Conservation (phyloP, 2,113 vertebrate species). For the Leucosticte australis region DNA sequence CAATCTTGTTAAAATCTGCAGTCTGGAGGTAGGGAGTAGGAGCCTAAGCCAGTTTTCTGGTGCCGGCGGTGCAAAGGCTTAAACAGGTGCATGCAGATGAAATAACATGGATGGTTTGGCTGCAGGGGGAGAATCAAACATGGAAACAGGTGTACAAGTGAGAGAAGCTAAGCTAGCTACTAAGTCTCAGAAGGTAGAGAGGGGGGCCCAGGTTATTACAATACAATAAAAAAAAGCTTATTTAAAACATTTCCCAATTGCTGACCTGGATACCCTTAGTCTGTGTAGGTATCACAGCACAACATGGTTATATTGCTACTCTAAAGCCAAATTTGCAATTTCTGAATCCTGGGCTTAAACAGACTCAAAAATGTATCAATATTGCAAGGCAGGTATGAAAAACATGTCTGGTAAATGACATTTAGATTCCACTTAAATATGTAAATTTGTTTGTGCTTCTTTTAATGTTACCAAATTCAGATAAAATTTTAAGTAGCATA, state of each 20-base stretch:
- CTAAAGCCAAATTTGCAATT: neutral
- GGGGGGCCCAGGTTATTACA: accelerated
- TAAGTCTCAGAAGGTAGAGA: neutral
- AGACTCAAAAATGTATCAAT: neutral
- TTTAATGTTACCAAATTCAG: neutral
- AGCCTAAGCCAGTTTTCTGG: neutral
- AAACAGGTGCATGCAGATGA: neutral
- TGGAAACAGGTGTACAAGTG: neutral
- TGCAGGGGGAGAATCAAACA: neutral
- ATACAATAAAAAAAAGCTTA: neutral
- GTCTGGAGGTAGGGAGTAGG: neutral
- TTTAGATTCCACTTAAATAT: neutral
- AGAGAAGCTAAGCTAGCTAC: neutral
- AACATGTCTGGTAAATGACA: neutral
- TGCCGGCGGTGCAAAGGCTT: neutral
- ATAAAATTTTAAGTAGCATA: neutral
- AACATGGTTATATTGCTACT: neutral
- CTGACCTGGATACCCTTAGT: neutral
- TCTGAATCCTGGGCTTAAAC: neutral
- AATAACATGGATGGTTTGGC: neutral
- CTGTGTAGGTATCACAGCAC: neutral
- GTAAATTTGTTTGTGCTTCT: neutral
- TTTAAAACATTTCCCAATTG: neutral
- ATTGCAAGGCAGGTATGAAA: neutral
- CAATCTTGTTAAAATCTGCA: neutral